Evolutionary conservation across 2,888 invertebrate genomes (phyloP), one percentile per base, ranked within the genome.

Genomic region (Drosophila setosimentum): DNA sequence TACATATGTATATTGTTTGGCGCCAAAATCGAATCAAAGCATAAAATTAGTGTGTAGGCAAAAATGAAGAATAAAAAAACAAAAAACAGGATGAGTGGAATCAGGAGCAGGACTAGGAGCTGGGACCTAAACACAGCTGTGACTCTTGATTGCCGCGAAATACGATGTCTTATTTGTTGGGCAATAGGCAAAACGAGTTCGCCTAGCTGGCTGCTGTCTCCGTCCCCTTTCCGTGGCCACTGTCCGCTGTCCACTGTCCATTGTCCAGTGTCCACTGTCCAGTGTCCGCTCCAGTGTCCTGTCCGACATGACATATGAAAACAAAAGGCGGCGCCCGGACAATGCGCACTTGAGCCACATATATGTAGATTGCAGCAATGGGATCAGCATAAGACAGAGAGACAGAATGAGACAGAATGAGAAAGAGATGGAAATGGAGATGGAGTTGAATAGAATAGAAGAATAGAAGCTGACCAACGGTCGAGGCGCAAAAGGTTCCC

Each of bases 221-320:
- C 42, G 42, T 45, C 48, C 24, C 48, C 16, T 49, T 49, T 24
- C 48, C 18, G 48, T n/a, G n/a, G 42, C 42, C n/a, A 40, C n/a
- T n/a, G 40, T n/a, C 16, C 33, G 8, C 2, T 51, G 30, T 40
- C 35, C 33, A 35, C n/a, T 35, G 35, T 29, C 55, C 50, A 11
- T 21, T 53, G 48, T 73, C 37, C 30, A 18, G 32, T 30, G 42
- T 62, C 50, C 42, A 13, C 6, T 42, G 45, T 24, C 45, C 45
- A 24, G 45, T 45, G 45, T 45, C 45, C 48, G 51, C 51, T 71
- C 58, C 54, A 60, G 72, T 37, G 45, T 65, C 62, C 72, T 88
- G 83, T 83, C 83, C 65, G 40, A 83, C 83, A 83, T 88, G 83
- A 83, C 83, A 88, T 88, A 88, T 76, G 83, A 88, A 78, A 84